Evolutionary conservation across 2,113 vertebrate species (phyloP), one percentile per base, ranked within the genome.

Genomic region (Periophthalmodon schlosseri): DNA sequence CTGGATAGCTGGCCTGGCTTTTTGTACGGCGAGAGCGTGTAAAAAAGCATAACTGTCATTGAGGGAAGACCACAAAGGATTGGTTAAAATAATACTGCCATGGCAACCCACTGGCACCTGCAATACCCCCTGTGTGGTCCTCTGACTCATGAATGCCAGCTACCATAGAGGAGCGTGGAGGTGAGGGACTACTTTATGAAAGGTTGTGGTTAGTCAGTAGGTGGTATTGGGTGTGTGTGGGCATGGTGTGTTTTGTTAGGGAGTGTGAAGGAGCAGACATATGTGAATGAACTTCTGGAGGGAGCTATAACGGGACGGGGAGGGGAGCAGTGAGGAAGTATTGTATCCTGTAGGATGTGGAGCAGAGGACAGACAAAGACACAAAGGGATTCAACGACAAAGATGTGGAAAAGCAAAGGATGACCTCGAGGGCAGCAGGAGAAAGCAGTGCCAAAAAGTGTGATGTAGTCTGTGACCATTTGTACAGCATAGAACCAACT

Each of bases 321-420:
- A 92, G 92, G 91, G 93, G 90, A 80, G 18, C 75, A 80, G 79
- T 61, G 39, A 83, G 90, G 92, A 93, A 92, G 87, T 76, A 66
- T 86, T 86, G 75, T 80, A 88, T 94, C 91, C 91, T 85, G 46
- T 58, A 80, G 81, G 87, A 89, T 84, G 75, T 74, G 72, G 74
- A 8, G 46, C 18, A 71, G 58, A 78, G 66, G 36, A 73, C 14
- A 54, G 11, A 69, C 69, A 69, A 12, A 21, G 21, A 39, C 74
- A 64, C 63, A 64, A 68, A 61, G 33, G 33, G 64, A 4, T 44
- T 5, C 58, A 0, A 60, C 34, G 5, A 44, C 34, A 67, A 33
- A 23, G 61, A 65, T 7, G 39, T 44, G 39, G 18, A 12, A 28
- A 8, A 70, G 14, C 58, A 74, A 60, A 9, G 23, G 28, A 65